Evolutionary conservation across 2,113 vertebrate genomes (phyloP).

Genomic region (Megaptera novaeangliae): DNA sequence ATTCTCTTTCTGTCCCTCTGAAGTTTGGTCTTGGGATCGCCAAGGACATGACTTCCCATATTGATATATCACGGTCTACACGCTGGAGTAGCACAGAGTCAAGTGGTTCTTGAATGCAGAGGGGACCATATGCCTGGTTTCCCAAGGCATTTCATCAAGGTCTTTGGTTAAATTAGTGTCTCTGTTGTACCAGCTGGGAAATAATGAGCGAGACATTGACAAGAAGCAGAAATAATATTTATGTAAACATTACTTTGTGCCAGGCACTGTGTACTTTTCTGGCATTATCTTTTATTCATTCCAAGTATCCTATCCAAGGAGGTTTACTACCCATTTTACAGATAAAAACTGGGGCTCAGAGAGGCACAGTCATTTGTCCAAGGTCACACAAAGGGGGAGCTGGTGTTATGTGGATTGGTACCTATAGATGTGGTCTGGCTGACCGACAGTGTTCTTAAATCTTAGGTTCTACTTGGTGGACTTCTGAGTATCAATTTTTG

Average conservation of each 20-base stretch:
- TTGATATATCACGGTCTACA: too few relatives aligned
- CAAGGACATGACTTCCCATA: too few relatives aligned
- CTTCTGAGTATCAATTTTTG: neutral
- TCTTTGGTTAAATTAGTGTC: neutral
- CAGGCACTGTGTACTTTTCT: neutral
- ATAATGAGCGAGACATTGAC: neutral
- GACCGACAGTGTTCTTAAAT: neutral
- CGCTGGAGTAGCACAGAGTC: neutral
- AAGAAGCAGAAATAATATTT: neutral
- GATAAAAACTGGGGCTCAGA: neutral
- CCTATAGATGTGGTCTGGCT: neutral
- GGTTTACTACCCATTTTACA: neutral
- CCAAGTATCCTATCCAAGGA: neutral
- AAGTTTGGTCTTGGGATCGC: neutral
- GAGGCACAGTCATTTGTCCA: neutral
- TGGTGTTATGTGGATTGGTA: neutral
- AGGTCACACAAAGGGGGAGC: neutral
- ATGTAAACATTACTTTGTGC: neutral
- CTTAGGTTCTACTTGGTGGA: neutral
- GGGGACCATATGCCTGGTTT: neutral
- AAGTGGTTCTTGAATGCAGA: neutral
- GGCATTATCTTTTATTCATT: neutral
- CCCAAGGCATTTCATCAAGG: neutral
- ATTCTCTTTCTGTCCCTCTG: neutral
- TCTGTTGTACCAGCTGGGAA: neutral